Percentiles rank a stretch among this genome's conserved stretches.
phyloP scores from a whole-genome alignment of 2,797 vertebrate species.

The Aplochiton taeniatus region DNA sequence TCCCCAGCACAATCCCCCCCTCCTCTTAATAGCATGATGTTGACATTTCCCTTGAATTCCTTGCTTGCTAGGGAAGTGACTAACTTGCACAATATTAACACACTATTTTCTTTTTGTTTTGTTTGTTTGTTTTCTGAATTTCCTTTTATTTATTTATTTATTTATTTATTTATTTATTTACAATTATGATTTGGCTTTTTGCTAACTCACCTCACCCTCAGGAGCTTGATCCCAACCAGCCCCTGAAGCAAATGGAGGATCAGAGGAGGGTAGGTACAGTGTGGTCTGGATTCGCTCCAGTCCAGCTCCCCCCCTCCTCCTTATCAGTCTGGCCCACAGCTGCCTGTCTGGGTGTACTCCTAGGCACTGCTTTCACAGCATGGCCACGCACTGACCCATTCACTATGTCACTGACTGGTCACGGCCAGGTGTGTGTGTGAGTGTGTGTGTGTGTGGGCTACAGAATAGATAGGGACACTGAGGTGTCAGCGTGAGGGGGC shows the following conservation, averaged over 20 bases:
- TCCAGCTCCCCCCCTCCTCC: conserved; percentile 28
- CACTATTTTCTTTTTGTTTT: conserved; percentile 52
- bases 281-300: conserved; percentile 38
- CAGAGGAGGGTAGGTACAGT: conserved; percentile 93
- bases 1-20: conserved; percentile 50
- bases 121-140: conserved; percentile 47
- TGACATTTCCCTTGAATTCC: conserved; percentile 57
- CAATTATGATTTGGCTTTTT: conserved; percentile 62
- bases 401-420: conserved; percentile 1
- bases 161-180: too few species aligned
- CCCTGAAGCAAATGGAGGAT: conserved; percentile 97
- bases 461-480: conserved; percentile 10
- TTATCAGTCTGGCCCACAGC: conserved; percentile 12
- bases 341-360: conserved; percentile 19
- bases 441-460: not conserved
- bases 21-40: conserved; percentile 68
- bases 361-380: conserved; percentile 49
- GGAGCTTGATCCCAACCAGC: conserved; percentile 94
- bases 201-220: conserved; percentile 81
- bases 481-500: conserved; percentile 6
- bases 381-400: conserved; percentile 37
- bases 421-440: not conserved
- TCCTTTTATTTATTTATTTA: conserved; percentile 39
- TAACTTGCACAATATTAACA: conserved; percentile 77
- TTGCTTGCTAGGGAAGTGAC: conserved; percentile 69